A percentile compares a stretch with the other conserved stretches of the same genome.
Conservation (phyloP, 2,113 vertebrate species). For the Dipodomys merriami region DNA sequence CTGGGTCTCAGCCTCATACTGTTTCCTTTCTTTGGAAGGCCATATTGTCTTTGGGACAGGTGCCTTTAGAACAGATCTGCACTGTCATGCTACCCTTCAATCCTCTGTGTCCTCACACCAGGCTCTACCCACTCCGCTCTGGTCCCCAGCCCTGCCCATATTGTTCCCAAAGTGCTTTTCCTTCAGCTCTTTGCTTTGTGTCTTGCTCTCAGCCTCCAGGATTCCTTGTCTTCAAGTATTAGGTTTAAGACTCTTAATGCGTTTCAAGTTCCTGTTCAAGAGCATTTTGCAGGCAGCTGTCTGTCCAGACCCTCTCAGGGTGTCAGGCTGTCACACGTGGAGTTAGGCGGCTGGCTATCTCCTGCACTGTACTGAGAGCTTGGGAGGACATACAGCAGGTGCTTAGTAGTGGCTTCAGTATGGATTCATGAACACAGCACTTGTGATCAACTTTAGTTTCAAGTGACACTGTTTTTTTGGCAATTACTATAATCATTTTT, state of each 20-base stretch:
- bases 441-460: not conserved
- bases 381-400: not conserved
- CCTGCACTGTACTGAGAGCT: not conserved
- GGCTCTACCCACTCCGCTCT: not conserved
- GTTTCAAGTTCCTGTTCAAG: not conserved
- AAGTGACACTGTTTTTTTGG: not conserved
- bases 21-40: no score
- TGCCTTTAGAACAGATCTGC: not conserved
- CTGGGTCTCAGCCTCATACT: not conserved
- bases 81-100: not conserved
- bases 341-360: rapidly evolving
- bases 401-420: not conserved
- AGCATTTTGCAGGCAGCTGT: not conserved
- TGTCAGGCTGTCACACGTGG: rapidly evolving
- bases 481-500: not conserved
- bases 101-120: not conserved
- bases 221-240: no score
- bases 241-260: not conserved
- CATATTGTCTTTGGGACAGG: rapidly evolving
- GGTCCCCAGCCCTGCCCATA: rapidly evolving
- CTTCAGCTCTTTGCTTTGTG: no score
- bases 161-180: not conserved
- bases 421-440: not conserved
- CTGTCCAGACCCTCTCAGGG: not conserved
- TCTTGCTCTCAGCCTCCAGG: no score